Conservation (phyloP, 2,113 vertebrate genomes). For the Pavo muticus region DNA sequence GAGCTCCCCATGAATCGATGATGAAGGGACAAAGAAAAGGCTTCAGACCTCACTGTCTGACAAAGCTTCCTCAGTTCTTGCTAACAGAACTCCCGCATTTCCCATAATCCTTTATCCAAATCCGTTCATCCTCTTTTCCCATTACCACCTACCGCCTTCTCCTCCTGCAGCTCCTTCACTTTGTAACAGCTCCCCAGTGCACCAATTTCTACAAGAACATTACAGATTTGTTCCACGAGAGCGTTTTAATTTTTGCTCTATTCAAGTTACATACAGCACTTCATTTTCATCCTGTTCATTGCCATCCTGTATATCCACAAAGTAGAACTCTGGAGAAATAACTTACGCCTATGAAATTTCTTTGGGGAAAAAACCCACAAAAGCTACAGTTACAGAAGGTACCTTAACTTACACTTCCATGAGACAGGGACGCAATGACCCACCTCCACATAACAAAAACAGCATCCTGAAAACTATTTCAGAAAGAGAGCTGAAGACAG, state of each 20-base stretch:
- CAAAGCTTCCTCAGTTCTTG: background rate
- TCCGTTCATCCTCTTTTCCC: background rate
- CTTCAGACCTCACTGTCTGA: background rate
- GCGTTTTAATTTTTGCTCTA: background rate
- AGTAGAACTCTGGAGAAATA: background rate
- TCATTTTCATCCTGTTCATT: background rate
- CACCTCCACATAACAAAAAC: background rate
- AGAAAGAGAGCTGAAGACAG: background rate
- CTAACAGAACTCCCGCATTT: background rate
- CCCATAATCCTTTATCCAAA: background rate
- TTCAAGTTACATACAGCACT: background rate
- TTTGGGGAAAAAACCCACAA: background rate
- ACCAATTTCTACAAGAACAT: background rate
- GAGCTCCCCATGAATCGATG: background rate
- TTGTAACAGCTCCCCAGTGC: background rate
- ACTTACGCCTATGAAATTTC: background rate
- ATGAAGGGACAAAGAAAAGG: background rate
- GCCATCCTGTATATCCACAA: background rate
- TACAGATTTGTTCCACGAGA: background rate
- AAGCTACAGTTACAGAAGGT: background rate
- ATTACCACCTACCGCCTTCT: background rate
- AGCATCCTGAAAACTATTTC: background rate
- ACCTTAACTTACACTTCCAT: background rate
- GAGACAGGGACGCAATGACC: background rate
- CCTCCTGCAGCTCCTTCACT: background rate